Conservation (phyloP, 2,888 invertebrate genomes). For the Amphimallon solstitiale region DNA sequence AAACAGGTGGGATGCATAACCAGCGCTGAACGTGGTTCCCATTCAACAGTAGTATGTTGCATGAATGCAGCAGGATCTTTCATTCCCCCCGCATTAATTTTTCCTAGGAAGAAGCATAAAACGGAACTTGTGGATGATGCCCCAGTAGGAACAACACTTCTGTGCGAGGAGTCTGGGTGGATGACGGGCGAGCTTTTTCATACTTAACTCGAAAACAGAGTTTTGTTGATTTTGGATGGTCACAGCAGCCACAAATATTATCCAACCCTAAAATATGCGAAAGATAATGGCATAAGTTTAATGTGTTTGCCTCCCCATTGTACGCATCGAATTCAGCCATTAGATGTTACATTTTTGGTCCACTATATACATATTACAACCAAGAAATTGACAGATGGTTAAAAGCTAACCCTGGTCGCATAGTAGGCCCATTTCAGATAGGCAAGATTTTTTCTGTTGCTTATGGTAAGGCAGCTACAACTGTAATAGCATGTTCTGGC, state of each 20-base stretch:
- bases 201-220: not conserved
- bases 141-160: not conserved
- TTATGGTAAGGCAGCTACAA: not conserved
- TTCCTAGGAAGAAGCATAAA: not conserved
- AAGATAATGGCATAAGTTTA: not conserved
- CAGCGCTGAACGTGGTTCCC: not conserved
- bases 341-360: slow-evolving; percentile 24
- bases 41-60: slow-evolving; percentile 1
- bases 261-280: not conserved
- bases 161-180: not conserved
- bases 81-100: slow-evolving; percentile 2
- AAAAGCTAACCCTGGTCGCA: not conserved
- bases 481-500: not conserved
- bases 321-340: slow-evolving; percentile 34
- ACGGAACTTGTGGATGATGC: not conserved
- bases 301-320: slow-evolving; percentile 29
- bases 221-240: not conserved
- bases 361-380: not conserved
- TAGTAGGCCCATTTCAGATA: not conserved
- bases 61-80: not conserved
- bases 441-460: not conserved
- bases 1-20: not conserved
- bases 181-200: not conserved
- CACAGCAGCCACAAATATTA: not conserved
- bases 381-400: slow-evolving; percentile 3